Base-by-base conservation (phyloP, 2,888 invertebrate species). In the Molanna angustata region DNA sequence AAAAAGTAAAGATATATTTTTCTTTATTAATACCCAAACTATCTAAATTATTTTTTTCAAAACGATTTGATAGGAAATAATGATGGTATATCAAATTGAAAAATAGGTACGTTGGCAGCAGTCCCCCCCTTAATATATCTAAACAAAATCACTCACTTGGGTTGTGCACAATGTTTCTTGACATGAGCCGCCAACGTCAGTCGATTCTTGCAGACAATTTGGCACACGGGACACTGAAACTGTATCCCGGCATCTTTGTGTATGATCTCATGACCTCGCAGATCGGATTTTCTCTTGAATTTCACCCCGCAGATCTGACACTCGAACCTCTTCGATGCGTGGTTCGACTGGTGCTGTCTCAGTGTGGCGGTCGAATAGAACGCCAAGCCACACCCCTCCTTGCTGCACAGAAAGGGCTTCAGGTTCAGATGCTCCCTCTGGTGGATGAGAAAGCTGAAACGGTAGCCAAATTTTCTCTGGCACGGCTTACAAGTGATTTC, bases 211-310 rank as follows among this genome's bases (percentile, higher is more conserved):
- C 49, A 60, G 11, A 49, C 43, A 13, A 50, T 20, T 33, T 41
- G 31, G 41, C 60, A 60, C 7, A 57, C 31, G 7, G 52, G 43
- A 45, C 60, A 60, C 17, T 46, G 42, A 33, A 48, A 60, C 6
- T 41, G 27, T 1, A 39, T 35, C 3, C 56, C 60, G 1, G 49
- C 56, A 46, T 60, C 58, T 47, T 57, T 44, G 22, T 60, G 60
- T 11, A 58, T 58, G 9, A 58, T 58, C 21, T 58, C 60, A 21
- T 60, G 60, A 4, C 48, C 55, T 11, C 41, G 52, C 3, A 60
- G 37, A 19, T 60, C 60, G 13, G 54, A 46, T 44, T 58, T 60
- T 7, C 60, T 22, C 35, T 58, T 58, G 17, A 60, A 60, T 2
- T 56, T 48, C 9, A 49, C 27, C 1, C 46, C 49, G 41, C 60